Conservation (phyloP, 2,113 vertebrate species). For the Rhodinocichla rosea region DNA sequence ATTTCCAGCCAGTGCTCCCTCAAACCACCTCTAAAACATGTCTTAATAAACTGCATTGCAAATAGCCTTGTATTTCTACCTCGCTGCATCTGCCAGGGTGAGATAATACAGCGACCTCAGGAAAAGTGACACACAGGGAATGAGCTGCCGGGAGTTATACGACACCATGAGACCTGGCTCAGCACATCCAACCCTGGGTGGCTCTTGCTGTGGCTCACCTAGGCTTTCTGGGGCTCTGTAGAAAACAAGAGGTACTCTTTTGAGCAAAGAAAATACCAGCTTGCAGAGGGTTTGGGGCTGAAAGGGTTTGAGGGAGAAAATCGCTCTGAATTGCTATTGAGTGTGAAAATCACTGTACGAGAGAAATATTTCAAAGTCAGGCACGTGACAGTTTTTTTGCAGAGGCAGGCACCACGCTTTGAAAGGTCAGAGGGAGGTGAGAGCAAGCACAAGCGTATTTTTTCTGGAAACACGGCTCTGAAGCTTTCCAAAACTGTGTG, state of each 20-base stretch:
- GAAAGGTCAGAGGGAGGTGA: constrained; percentile 2
- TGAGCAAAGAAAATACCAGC: neutral
- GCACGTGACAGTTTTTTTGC: neutral
- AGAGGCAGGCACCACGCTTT: neutral
- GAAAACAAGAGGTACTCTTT: neutral
- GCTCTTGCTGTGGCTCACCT: neutral
- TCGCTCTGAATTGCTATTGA: neutral
- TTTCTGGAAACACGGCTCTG: neutral
- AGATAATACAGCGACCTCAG: constrained; percentile 60
- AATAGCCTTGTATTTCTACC: constrained; percentile 55
- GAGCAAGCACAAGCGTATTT: neutral
- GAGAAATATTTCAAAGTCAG: neutral
- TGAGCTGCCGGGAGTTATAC: neutral
- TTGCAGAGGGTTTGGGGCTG: accelerated
- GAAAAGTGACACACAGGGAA: constrained; percentile 47
- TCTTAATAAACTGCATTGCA: constrained; percentile 67
- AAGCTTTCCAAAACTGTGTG: neutral
- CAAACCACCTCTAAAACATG: constrained; percentile 27
- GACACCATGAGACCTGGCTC: constrained; percentile 8
- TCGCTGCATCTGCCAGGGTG: constrained; percentile 47
- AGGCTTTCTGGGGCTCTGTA: neutral
- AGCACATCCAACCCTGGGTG: neutral
- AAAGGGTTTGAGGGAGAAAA: neutral
- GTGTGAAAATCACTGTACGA: neutral
- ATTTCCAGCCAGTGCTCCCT: constrained; percentile 49